Percentiles rank a stretch among this genome's conserved stretches.
Evolutionary conservation across 2,113 vertebrate species (phyloP).

Genomic region (Gymnorhina tibicen): DNA sequence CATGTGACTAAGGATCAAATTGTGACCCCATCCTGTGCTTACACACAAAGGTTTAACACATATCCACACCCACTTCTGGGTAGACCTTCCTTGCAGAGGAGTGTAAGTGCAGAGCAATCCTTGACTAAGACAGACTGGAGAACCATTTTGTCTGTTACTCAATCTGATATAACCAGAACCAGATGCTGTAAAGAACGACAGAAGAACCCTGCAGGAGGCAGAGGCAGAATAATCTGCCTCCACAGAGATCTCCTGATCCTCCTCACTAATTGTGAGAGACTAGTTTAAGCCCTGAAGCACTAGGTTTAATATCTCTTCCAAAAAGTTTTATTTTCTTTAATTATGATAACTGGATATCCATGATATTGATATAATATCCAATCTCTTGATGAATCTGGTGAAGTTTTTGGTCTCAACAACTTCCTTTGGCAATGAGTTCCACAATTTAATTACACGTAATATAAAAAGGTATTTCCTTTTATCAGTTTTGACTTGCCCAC

Average conservation of each 20-base stretch:
- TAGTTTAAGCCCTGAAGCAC: constrained; percentile 25
- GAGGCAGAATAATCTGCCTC: not conserved
- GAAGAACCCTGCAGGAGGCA: constrained; percentile 2
- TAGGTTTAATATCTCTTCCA: constrained; percentile 23
- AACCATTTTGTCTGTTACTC: not conserved
- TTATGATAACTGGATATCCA: constrained; percentile 50
- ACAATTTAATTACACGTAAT: constrained; percentile 51
- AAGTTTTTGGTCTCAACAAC: constrained; percentile 47
- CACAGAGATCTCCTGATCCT: constrained; percentile 18
- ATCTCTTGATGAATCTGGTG: constrained; percentile 41
- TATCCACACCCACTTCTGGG: not conserved
- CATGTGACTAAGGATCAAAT: not conserved
- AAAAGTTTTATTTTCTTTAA: constrained; percentile 57
- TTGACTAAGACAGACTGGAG: not conserved
- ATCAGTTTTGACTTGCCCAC: constrained; percentile 59
- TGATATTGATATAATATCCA: constrained; percentile 56
- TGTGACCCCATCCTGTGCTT: not conserved
- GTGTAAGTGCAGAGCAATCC: not conserved
- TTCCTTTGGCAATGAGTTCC: constrained; percentile 48
- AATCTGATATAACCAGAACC: not conserved
- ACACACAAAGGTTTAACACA: not conserved
- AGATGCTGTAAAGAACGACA: not conserved
- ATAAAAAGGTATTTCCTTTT: constrained; percentile 62
- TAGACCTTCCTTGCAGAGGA: not conserved
- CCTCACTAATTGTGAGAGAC: constrained; percentile 40